phyloP scores from a whole-genome alignment of 2,113 vertebrate genomes.

The Halcyon malimbica region DNA sequence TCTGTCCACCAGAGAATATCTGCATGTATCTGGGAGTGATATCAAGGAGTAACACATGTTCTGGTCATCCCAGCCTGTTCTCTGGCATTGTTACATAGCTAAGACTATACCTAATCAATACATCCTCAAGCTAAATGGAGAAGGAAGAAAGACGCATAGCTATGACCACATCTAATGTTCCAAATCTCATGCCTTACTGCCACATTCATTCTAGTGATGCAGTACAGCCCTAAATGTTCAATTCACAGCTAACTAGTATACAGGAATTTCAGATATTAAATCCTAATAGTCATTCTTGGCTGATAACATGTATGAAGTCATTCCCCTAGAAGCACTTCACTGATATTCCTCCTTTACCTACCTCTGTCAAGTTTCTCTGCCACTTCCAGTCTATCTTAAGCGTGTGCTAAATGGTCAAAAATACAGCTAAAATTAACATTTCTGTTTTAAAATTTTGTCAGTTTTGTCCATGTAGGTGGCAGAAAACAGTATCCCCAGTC shows the following conservation, averaged over 20 bases:
- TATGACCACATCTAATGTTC: background rate
- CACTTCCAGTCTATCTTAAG: background rate
- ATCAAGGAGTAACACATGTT: background rate
- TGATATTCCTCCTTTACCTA: background rate
- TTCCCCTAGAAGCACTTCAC: background rate
- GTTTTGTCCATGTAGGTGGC: accelerated
- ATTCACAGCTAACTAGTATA: background rate
- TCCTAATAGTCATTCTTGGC: background rate
- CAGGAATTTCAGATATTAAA: background rate
- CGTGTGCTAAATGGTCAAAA: background rate
- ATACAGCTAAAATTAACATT: background rate
- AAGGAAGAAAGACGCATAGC: background rate
- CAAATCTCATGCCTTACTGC: background rate
- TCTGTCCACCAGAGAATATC: background rate
- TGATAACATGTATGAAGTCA: background rate
- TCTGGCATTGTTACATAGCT: background rate
- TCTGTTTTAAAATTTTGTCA: background rate
- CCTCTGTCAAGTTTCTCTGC: background rate
- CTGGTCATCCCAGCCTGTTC: background rate
- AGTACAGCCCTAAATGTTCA: background rate
- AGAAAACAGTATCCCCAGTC: background rate
- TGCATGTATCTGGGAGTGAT: background rate
- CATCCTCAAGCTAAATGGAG: background rate
- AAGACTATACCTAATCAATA: background rate
- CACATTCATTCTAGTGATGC: accelerated